Evolutionary conservation across 2,888 invertebrate species (phyloP).

Genomic region (Caenorhabditis becei): DNA sequence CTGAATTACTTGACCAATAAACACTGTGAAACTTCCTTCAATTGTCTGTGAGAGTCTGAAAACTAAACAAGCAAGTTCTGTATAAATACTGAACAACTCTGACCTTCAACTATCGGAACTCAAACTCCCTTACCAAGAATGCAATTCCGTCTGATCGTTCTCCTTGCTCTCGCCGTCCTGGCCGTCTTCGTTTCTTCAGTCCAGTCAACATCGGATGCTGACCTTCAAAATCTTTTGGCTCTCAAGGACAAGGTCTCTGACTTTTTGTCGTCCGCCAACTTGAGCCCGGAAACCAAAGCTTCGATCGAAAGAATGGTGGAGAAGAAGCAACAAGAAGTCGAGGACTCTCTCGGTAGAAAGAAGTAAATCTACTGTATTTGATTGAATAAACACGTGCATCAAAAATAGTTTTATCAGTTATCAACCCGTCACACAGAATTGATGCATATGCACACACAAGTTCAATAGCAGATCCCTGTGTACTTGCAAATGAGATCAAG

Average conservation of each 20-base stretch:
- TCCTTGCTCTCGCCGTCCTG: background rate
- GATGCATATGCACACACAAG: background rate
- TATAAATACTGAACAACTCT: background rate
- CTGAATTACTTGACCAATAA: background rate
- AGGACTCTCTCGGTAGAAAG: background rate
- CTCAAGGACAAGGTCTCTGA: conserved; percentile 13
- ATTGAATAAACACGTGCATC: background rate
- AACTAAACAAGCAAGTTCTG: background rate
- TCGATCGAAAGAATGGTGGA: background rate
- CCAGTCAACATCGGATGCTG: background rate
- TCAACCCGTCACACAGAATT: background rate
- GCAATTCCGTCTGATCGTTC: background rate
- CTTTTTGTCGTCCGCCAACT: background rate
- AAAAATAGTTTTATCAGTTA: background rate
- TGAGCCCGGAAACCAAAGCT: conserved; percentile 7
- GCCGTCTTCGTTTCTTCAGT: background rate
- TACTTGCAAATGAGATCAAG: conserved; percentile 72
- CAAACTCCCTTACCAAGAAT: too few species aligned
- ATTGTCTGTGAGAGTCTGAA: background rate
- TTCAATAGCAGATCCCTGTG: conserved; percentile 76
- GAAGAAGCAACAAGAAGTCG: background rate
- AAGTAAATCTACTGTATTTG: background rate
- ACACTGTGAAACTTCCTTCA: background rate
- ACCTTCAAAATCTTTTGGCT: background rate
- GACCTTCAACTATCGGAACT: background rate